These are phyloP conservation scores for Graptemys geographica DNA, from an alignment of 2,797 vertebrate species.

Conservation along the genomic window DNA sequence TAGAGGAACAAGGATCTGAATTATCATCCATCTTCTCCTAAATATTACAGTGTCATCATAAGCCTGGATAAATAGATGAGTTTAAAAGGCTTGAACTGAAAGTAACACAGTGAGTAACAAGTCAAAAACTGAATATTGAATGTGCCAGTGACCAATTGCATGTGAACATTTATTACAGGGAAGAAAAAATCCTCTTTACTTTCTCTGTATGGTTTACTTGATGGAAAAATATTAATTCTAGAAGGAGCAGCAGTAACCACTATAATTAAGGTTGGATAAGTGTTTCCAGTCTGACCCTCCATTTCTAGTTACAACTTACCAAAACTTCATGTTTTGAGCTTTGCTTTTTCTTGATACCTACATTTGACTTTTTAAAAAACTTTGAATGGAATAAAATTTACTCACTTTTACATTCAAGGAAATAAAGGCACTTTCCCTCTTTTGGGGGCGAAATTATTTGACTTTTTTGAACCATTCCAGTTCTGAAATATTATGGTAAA, in stretches of 20 bases:
- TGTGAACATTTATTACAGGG: background rate
- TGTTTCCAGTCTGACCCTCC: background rate
- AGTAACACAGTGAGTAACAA: background rate
- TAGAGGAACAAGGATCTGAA: background rate
- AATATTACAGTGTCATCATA: background rate
- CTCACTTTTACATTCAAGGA: background rate
- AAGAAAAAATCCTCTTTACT: background rate
- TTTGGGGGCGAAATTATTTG: background rate
- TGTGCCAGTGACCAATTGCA: background rate
- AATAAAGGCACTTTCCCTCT: background rate
- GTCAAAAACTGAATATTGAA: background rate
- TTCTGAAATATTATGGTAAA: background rate
- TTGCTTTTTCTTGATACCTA: background rate
- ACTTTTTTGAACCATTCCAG: background rate
- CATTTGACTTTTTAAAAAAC: background rate
- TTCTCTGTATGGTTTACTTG: background rate
- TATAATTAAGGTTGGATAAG: background rate
- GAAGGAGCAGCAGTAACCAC: background rate
- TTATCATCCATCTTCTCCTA: background rate
- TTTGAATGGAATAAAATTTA: background rate
- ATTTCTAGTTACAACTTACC: background rate
- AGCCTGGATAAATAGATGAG: background rate
- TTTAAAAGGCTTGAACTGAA: background rate
- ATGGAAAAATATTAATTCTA: background rate
- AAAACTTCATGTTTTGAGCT: background rate